These are phyloP conservation scores for Sterrhoptilus dennistouni DNA, from an alignment of 2,113 vertebrate genomes.

Conservation along the genomic window DNA sequence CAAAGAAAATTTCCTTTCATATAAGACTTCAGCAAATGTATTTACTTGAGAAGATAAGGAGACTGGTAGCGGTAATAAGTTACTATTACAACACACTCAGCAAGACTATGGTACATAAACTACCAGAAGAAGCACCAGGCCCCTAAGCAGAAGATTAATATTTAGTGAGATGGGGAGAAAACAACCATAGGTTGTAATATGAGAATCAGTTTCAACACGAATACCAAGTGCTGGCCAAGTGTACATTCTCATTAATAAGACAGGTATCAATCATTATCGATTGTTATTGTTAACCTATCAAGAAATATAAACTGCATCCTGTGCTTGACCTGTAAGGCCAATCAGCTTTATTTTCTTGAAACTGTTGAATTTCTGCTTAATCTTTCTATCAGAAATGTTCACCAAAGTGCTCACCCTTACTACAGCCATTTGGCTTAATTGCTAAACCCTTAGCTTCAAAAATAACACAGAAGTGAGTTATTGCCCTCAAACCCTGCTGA, in stretches of 20 bases:
- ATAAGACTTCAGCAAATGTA: not conserved
- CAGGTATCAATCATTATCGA: fast-evolving
- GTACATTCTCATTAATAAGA: not conserved
- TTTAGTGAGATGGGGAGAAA: not conserved
- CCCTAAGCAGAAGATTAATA: not conserved
- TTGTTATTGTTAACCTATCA: fast-evolving
- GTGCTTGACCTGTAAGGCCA: not conserved
- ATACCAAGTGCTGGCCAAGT: not conserved
- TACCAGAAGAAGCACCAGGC: not conserved
- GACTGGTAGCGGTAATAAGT: not conserved
- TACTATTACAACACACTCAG: not conserved
- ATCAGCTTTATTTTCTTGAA: not conserved
- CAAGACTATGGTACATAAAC: not conserved
- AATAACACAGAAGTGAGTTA: not conserved
- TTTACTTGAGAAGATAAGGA: not conserved
- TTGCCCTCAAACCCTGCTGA: not conserved
- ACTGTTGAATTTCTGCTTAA: not conserved
- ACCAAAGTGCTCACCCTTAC: not conserved
- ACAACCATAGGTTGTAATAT: not conserved
- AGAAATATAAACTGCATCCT: not conserved
- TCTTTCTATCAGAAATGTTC: not conserved
- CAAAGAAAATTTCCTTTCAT: not conserved
- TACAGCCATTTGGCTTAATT: not conserved
- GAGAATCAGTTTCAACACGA: not conserved
- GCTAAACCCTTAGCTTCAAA: not conserved